A percentile compares a stretch with the other conserved stretches of the same genome.
phyloP scores from a whole-genome alignment of 2,888 invertebrate species.

The Amblyteles armatorius region DNA sequence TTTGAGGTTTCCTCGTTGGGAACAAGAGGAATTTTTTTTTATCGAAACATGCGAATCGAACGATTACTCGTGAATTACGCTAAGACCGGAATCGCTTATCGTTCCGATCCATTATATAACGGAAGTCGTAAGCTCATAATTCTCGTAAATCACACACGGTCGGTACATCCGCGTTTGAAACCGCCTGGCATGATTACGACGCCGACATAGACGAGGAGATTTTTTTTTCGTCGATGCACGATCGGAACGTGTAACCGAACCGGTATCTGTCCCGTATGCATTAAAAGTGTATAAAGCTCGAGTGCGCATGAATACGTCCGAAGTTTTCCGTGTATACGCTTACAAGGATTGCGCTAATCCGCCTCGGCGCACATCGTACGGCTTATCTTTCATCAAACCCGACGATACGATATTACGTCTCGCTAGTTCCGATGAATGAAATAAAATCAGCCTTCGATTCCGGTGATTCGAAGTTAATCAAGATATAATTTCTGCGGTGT shows the following conservation, averaged over 20 bases:
- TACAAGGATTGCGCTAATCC: not conserved
- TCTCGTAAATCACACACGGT: not conserved
- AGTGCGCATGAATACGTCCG: not conserved
- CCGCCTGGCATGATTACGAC: not conserved
- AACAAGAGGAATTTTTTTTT: too few species aligned
- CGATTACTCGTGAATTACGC: not conserved
- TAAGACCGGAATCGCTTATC: not conserved
- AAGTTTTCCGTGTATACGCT: not conserved
- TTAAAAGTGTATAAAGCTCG: not conserved
- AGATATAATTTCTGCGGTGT: constrained; percentile 43
- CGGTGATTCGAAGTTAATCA: constrained; percentile 14
- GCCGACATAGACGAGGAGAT: not conserved
- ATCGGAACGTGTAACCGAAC: not conserved
- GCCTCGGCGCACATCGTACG: not conserved
- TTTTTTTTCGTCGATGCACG: not conserved
- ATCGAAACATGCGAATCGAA: not conserved
- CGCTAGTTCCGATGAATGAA: constrained; percentile 3
- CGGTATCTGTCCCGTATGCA: not conserved
- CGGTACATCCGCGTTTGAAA: not conserved
- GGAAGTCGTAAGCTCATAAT: too few species aligned
- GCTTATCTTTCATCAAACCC: not conserved
- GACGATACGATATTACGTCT: not conserved
- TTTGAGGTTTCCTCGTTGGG: too few species aligned
- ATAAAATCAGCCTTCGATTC: not conserved
- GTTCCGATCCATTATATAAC: not conserved